Evolutionary conservation across 2,888 invertebrate genomes (phyloP).

Genomic region (Dichetophora obliterata): DNA sequence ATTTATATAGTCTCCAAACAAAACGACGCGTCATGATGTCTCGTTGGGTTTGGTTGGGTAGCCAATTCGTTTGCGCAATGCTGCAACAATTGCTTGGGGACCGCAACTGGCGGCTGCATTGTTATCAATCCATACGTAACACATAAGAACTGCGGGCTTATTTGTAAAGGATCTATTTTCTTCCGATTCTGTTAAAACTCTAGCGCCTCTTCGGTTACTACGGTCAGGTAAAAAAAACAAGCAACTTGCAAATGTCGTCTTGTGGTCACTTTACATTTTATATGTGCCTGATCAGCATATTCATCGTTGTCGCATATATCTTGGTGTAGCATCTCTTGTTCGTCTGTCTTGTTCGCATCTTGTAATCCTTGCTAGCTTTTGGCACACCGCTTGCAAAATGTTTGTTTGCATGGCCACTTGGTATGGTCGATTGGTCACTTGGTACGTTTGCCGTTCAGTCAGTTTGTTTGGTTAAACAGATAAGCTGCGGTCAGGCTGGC

Average conservation of each 20-base stretch:
- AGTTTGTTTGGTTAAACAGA: not conserved
- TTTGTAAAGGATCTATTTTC: not conserved
- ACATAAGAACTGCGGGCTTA: not conserved
- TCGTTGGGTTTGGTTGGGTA: constrained; percentile 57
- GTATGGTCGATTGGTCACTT: not conserved
- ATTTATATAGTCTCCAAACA: constrained; percentile 40
- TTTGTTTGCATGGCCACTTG: not conserved
- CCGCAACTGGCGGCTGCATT: not conserved
- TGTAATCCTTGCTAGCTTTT: constrained; percentile 54
- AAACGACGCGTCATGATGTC: constrained; percentile 66
- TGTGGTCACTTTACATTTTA: constrained; percentile 31
- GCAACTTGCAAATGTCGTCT: constrained; percentile 1
- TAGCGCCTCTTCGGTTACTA: constrained; percentile 19
- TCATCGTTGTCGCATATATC: constrained; percentile 24
- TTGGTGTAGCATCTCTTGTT: constrained; percentile 37
- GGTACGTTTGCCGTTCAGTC: not conserved
- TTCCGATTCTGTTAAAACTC: not conserved
- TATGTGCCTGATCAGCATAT: constrained; percentile 17
- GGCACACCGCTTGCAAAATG: constrained; percentile 11
- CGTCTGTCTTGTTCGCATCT: constrained; percentile 59
- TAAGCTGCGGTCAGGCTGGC: constrained; percentile 48
- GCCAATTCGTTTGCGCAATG: not conserved
- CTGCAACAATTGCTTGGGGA: constrained; percentile 11
- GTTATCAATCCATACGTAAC: constrained; percentile 1
- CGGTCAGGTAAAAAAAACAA: not conserved